Conservation (phyloP, 2,888 invertebrate species). For the Macrophya alboannulata region DNA sequence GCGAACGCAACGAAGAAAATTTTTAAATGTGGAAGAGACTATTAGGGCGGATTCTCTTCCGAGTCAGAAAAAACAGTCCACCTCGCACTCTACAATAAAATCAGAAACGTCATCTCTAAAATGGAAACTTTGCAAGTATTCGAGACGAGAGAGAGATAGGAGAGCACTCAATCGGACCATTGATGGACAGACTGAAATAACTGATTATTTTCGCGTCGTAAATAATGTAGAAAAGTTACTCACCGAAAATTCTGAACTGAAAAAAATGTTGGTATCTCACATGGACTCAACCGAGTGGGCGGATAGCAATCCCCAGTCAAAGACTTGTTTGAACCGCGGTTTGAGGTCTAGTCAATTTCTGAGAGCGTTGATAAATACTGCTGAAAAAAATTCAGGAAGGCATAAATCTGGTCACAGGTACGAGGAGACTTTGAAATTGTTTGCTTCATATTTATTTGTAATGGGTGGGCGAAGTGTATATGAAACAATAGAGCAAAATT, state of each 20-base stretch:
- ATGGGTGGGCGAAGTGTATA: conserved; percentile 15
- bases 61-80: not conserved
- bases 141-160: conserved; percentile 19
- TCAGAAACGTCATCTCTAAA: conserved; percentile 7
- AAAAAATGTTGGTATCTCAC: conserved; percentile 12
- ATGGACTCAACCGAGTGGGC: conserved; percentile 15
- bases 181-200: conserved; percentile 20
- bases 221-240: conserved; percentile 13
- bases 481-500: conserved; percentile 11
- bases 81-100: not conserved
- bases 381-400: conserved; percentile 22
- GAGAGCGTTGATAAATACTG: conserved; percentile 13
- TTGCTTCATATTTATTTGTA: conserved; percentile 13
- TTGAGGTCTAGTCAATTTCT: conserved; percentile 14
- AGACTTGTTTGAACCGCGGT: not conserved
- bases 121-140: conserved; percentile 3
- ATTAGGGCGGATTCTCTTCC: conserved; percentile 15
- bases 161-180: conserved; percentile 16
- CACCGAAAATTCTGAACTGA: conserved; percentile 19
- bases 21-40: conserved; percentile 19
- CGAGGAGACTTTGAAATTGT: conserved; percentile 20
- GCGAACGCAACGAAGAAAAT: conserved; percentile 11
- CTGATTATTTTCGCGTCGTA: conserved; percentile 19
- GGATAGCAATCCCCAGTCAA: conserved; percentile 2
- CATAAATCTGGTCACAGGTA: conserved; percentile 19